Percentiles rank a stretch among this genome's conserved stretches.
Conservation (phyloP, 2,113 vertebrate species). For the Leiothrix lutea region DNA sequence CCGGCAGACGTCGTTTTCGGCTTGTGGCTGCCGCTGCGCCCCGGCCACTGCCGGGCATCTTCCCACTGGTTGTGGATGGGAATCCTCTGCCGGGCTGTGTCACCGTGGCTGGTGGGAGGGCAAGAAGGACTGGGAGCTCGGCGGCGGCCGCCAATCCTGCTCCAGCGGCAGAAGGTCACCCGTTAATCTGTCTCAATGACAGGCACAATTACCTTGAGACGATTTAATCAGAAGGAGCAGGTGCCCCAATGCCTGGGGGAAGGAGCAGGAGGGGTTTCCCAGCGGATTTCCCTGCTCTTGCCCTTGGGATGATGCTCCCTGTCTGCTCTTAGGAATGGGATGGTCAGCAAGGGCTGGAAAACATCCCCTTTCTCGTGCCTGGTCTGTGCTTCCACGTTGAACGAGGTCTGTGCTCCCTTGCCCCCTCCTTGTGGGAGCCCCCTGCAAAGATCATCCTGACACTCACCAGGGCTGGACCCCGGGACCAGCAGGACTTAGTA, state of each 20-base stretch:
- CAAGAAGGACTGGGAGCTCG: not conserved
- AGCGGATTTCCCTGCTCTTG: not conserved
- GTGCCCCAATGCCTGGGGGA: not conserved
- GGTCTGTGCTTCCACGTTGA: not conserved
- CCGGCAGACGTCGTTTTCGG: not conserved
- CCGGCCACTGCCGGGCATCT: not conserved
- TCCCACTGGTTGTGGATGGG: not conserved
- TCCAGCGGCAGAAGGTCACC: constrained; percentile 53
- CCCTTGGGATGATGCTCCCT: not conserved
- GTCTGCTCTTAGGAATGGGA: not conserved
- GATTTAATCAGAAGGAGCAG: constrained; percentile 49
- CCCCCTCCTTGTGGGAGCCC: not conserved
- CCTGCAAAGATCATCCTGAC: rapidly evolving
- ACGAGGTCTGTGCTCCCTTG: rapidly evolving
- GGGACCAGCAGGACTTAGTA: not conserved
- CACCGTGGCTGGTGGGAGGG: not conserved
- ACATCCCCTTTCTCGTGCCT: too few relatives aligned
- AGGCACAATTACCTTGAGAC: constrained; percentile 67
- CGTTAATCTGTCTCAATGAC: constrained; percentile 71
- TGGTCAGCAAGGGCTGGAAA: not conserved
- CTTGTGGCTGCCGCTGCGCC: not conserved
- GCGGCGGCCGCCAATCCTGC: not conserved
- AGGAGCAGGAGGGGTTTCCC: constrained; percentile 26
- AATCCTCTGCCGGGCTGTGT: not conserved
- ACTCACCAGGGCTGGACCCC: not conserved